phyloP scores from a whole-genome alignment of 2,888 invertebrate species.

The Archips crataeganus region DNA sequence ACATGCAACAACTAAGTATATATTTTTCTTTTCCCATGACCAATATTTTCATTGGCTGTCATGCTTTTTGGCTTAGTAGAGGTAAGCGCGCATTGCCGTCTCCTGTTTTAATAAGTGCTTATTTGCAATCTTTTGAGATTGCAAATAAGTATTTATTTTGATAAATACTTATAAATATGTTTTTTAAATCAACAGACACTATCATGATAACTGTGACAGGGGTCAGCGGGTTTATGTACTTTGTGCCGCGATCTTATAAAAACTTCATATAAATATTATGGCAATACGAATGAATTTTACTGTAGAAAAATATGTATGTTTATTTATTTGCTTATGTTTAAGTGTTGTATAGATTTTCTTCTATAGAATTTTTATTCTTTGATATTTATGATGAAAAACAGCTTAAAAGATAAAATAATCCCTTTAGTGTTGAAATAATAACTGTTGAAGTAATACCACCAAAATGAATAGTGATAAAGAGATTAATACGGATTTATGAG shows the following conservation, averaged over 20 bases:
- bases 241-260: constrained; percentile 11
- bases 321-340: background rate
- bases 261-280: background rate
- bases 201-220: background rate
- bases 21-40: too few relatives aligned
- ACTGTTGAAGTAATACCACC: too few relatives aligned
- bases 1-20: too few relatives aligned
- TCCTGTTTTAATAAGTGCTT: background rate
- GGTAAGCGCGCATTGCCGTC: too few relatives aligned
- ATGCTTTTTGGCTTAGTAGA: too few relatives aligned
- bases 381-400: too few relatives aligned
- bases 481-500: too few relatives aligned
- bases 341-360: too few relatives aligned
- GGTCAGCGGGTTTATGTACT: constrained; percentile 20
- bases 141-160: too few relatives aligned
- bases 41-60: too few relatives aligned
- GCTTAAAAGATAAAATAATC: too few relatives aligned
- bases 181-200: background rate
- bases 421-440: too few relatives aligned
- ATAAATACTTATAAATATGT: constrained; percentile 5
- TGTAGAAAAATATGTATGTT: constrained; percentile 1
- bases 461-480: background rate
- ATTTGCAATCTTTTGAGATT: background rate
- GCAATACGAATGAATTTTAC: constrained; percentile 14
- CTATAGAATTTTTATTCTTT: background rate